Evolutionary conservation across 2,113 vertebrate species (phyloP).

Genomic region (Notothenia rossii): DNA sequence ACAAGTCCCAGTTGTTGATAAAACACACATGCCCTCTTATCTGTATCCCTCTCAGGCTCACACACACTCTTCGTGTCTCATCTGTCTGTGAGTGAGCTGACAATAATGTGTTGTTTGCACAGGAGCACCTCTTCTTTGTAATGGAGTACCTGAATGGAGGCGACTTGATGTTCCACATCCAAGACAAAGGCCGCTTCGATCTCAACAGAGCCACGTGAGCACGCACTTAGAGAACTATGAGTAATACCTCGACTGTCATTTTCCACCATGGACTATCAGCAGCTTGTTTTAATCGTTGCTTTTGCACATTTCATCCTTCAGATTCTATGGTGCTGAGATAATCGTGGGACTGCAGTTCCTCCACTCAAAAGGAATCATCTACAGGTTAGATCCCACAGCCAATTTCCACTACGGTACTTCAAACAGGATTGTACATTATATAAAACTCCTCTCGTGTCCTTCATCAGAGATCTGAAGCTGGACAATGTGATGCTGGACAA

Average conservation of each 20-base stretch:
- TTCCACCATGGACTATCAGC: background rate
- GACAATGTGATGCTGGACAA: conserved; percentile 97
- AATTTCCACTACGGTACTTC: background rate
- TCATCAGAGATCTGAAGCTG: conserved; percentile 94
- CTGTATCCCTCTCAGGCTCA: background rate
- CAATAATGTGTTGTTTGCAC: conserved; percentile 45
- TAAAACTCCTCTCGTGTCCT: background rate
- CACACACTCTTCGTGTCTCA: background rate
- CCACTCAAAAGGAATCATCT: conserved; percentile 94
- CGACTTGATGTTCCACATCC: conserved; percentile 99
- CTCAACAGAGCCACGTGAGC: conserved; percentile 92
- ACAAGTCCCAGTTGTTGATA: conserved; percentile 51
- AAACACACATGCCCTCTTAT: background rate
- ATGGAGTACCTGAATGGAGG: conserved; percentile 99
- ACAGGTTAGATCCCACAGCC: conserved; percentile 86
- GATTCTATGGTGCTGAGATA: conserved; percentile 97
- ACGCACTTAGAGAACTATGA: background rate
- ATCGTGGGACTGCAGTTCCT: conserved; percentile 95
- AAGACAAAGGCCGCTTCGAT: conserved; percentile 97
- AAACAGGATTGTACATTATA: background rate
- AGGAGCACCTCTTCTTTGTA: conserved; percentile 99
- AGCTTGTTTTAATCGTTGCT: conserved; percentile 14
- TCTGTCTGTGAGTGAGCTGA: conserved; percentile 40
- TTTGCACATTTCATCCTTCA: conserved; percentile 68
- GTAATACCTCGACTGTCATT: background rate